Evolutionary conservation across 2,888 invertebrate genomes (phyloP), one percentile per base, ranked within the genome.

Genomic region (Pachliopta kotzebuea): DNA sequence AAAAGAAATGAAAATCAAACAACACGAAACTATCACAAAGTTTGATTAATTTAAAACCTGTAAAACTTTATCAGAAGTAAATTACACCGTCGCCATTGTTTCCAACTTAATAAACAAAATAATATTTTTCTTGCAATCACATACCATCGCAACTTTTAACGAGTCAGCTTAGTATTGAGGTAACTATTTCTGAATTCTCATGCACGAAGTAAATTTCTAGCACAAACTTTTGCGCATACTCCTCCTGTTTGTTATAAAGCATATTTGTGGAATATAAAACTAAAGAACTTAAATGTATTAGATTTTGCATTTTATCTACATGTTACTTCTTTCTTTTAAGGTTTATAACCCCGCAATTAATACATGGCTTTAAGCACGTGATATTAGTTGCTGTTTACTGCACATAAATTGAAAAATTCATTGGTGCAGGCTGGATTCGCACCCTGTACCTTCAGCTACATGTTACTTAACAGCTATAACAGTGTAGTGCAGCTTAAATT

Each of bases 11-110:
- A 76, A 79, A 64, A 64, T 59, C 72, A 73, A 74, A 76, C 78
- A 71, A 77, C 78, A 78, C 76, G 79, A 79, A 79, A 76, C 71
- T 72, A 78, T 76, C 76, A 75, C 72, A 78, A 81, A 80, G 78
- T 81, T 81, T 80, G 76, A 81, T 81, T 81, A 79, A 76, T 80
- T 78, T 76, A 72, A 71, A 75, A 75, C 72, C 76, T 72, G 73
- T 70, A 72, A 63, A 76, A 77, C 72, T 78, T 76, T 66, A 70
- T 58, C 65, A 69, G 72, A 74, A 69, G 70, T 70, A 70, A 67
- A 69, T 70, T 69, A 67, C 64, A 57, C 64, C 63, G 60, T 52
- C 60, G 58, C 59, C 53, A 55, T 66, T 63, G 45, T 42, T 49
- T 20, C 18, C 29, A 50, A 37, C n/a, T 20, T 52, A 57, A 53